Evolutionary conservation across 2,888 invertebrate species (phyloP).

Genomic region (Strigamia crassipes): DNA sequence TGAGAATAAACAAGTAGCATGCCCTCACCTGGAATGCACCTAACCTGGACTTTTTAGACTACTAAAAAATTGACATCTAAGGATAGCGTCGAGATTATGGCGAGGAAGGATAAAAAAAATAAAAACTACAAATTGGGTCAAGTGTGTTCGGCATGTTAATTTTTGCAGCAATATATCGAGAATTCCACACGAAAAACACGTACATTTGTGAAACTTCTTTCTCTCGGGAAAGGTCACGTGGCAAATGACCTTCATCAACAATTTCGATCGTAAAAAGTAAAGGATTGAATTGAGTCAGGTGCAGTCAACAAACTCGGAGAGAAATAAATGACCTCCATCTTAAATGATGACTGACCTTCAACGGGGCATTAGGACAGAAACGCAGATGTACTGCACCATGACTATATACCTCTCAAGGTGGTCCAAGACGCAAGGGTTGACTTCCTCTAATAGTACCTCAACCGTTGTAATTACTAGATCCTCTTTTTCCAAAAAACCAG

Average conservation of each 20-base stretch:
- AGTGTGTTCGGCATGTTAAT: not conserved
- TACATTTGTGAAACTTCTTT: not conserved
- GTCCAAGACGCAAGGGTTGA: not conserved
- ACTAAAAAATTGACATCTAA: not conserved
- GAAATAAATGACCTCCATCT: constrained; percentile 29
- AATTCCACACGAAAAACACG: not conserved
- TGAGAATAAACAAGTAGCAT: not conserved
- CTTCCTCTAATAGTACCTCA: not conserved
- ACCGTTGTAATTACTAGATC: not conserved
- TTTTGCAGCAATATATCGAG: not conserved
- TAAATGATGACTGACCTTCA: constrained; percentile 13
- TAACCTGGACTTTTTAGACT: not conserved
- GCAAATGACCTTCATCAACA: not conserved
- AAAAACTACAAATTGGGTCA: not conserved
- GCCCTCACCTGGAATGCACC: constrained; percentile 14
- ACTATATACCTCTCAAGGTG: not conserved
- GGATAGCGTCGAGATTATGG: not conserved
- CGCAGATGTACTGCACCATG: not conserved
- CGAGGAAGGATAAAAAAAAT: not conserved
- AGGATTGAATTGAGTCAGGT: not conserved
- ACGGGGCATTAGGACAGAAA: constrained; percentile 30
- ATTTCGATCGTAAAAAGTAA: not conserved
- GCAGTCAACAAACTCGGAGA: constrained; percentile 31
- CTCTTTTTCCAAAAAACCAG: not conserved
- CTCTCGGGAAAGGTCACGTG: constrained; percentile 17